These are phyloP conservation scores for Apamea anceps DNA, from an alignment of 2,888 invertebrate genomes.

Conservation along the genomic window DNA sequence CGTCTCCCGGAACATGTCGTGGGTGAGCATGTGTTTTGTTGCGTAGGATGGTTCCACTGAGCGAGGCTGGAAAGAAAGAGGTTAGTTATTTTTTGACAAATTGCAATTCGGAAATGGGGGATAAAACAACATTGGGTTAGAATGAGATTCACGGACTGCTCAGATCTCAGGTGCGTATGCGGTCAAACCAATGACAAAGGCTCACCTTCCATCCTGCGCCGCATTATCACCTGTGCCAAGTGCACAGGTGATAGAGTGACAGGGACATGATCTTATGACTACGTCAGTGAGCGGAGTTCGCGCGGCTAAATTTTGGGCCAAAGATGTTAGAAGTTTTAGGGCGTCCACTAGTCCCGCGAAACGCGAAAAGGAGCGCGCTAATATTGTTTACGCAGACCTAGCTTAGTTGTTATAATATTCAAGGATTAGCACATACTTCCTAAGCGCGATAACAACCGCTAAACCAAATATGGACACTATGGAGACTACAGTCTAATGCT, in stretches of 20 bases:
- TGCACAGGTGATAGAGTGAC: too few relatives aligned
- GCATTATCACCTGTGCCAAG: too few relatives aligned
- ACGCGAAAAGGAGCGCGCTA: neutral
- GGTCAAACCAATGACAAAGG: too few relatives aligned
- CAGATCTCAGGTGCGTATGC: too few relatives aligned
- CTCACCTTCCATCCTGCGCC: too few relatives aligned
- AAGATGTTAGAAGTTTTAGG: too few relatives aligned
- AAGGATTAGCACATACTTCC: neutral
- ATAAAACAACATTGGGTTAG: neutral
- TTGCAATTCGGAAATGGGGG: neutral
- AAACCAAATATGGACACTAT: neutral
- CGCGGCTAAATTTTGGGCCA: too few relatives aligned
- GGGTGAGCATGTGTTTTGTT: constrained; percentile 96
- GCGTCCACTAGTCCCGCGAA: neutral
- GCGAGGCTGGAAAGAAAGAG: constrained; percentile 82
- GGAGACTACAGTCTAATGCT: neutral
- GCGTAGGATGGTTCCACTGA: constrained; percentile 95
- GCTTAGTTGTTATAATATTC: neutral
- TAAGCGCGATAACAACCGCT: neutral
- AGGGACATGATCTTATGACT: too few relatives aligned
- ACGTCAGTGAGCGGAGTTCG: too few relatives aligned
- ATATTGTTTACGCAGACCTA: neutral
- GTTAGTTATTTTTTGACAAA: neutral
- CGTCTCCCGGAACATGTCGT: constrained; percentile 96
- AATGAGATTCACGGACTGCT: neutral